A percentile compares a stretch with the other conserved stretches of the same genome.
Evolutionary conservation across 2,113 vertebrate species (phyloP).

Genomic region (Dasyornis broadbenti): DNA sequence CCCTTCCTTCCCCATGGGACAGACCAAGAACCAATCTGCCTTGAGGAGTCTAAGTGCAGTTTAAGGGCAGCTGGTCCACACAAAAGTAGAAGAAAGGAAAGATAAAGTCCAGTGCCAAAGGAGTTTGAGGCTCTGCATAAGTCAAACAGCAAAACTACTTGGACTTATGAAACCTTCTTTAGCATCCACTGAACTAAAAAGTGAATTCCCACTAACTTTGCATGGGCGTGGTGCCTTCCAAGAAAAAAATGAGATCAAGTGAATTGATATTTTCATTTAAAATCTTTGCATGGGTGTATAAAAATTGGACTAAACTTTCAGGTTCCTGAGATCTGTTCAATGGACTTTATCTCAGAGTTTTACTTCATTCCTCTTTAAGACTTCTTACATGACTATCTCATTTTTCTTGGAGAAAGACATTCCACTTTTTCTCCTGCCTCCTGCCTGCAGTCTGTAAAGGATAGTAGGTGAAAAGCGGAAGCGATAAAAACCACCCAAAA

Average conservation of each 20-base stretch:
- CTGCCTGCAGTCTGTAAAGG: not conserved
- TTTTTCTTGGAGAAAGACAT: not conserved
- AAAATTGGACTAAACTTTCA: not conserved
- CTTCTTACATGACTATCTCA: not conserved
- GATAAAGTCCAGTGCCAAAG: not conserved
- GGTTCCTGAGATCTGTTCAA: not conserved
- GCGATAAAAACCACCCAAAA: fast-evolving
- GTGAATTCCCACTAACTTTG: not conserved
- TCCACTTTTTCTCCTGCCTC: not conserved
- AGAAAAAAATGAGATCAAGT: not conserved
- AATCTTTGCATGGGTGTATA: fast-evolving
- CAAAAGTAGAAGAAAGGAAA: not conserved
- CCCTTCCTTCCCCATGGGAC: not conserved
- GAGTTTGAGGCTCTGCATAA: not conserved
- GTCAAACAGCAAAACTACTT: not conserved
- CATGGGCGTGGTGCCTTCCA: not conserved
- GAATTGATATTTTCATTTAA: not conserved
- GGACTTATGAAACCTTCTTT: not conserved
- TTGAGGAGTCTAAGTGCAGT: not conserved
- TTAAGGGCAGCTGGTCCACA: not conserved
- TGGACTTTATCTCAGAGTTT: not conserved
- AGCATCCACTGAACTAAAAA: not conserved
- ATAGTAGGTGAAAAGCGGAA: not conserved
- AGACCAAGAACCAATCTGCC: not conserved
- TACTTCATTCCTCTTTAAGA: not conserved